These are phyloP conservation scores for Glareola pratincola DNA, from an alignment of 2,113 vertebrate species.

Conservation along the genomic window DNA sequence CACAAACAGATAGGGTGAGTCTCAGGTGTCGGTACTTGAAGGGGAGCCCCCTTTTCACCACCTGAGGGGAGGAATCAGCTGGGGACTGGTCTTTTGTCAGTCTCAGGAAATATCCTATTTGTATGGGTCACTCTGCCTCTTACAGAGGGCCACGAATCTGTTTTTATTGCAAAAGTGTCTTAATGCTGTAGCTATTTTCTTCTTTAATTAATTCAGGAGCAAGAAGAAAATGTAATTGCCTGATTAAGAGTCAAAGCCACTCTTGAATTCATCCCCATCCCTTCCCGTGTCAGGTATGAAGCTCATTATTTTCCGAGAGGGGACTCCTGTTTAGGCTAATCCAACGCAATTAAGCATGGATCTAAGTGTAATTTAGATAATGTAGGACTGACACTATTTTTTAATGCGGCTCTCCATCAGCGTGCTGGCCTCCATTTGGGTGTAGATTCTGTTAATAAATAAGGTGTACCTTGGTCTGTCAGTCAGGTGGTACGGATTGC, in stretches of 20 bases:
- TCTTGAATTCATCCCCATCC: neutral
- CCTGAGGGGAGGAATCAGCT: too few relatives aligned
- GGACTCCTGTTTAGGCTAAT: slow-evolving; percentile 8
- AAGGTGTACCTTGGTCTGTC: neutral
- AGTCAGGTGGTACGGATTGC: neutral
- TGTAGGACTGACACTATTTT: neutral
- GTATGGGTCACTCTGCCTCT: neutral
- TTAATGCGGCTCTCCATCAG: slow-evolving; percentile 29
- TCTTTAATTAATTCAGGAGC: neutral
- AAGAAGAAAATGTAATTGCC: neutral
- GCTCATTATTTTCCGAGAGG: slow-evolving; percentile 26
- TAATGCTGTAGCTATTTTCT: neutral
- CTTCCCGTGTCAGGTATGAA: neutral
- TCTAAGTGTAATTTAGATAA: slow-evolving; percentile 5
- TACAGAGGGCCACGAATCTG: neutral
- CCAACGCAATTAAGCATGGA: neutral
- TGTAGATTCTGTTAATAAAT: neutral
- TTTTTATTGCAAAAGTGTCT: neutral
- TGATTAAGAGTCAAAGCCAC: neutral
- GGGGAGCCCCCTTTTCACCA: accelerated
- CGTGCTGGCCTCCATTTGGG: neutral
- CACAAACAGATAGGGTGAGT: neutral
- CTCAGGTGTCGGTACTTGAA: accelerated
- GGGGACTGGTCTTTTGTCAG: neutral
- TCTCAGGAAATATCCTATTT: neutral